Base-by-base conservation (phyloP, 2,113 vertebrate species). In the Forbesichthys agassizii region DNA sequence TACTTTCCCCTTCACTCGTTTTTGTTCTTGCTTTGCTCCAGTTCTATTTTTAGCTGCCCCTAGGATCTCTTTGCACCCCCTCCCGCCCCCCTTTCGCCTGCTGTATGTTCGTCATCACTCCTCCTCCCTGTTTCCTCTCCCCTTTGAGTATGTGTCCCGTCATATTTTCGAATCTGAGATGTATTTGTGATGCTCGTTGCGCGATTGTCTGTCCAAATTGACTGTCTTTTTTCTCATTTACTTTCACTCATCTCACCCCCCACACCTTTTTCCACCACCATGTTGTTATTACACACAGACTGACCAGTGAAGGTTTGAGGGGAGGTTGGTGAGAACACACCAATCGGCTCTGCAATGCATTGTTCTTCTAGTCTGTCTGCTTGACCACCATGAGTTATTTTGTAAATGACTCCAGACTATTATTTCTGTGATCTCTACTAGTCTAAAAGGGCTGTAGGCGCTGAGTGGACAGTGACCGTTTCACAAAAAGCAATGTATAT, bases 11-110 rank as follows among this genome's bases (percentile, higher is more conserved):
- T 87, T 83, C 71, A 73, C 75, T 82, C 83, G 71, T 27, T 75
- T 75, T 82, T 55, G 69, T 78, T 82, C 81, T 77, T 83, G 77
- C 81, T 88, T 89, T 80, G 66, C 82, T 84, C 85, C 74, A 69
- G 79, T 93, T 88, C 95, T 98, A 97, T 98, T 97, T 98, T 95
- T 98, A 96, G 95, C 92, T 79, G 66, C 82, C 88, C 88, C 88
- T 70, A 91, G 90, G 89, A 92, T 91, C 90, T 78, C 92, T 75
- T 84, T 83, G 82, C 79, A 61, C 55, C 84, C 71, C 61, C 75
- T 74, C 13, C 71, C 56, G 71, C 71, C 51, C 60, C 81, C 74
- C 63, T 88, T 75, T 81, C 61, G 71, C 64, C 63, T 59, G 72
- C 79, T 83, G 71, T 9, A 79, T 81, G 86, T 88, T 84, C 84